A percentile compares a stretch with the other conserved stretches of the same genome.
These are phyloP conservation scores for Cephonodes hylas DNA, from an alignment of 2,888 invertebrate species.

Conservation along the genomic window DNA sequence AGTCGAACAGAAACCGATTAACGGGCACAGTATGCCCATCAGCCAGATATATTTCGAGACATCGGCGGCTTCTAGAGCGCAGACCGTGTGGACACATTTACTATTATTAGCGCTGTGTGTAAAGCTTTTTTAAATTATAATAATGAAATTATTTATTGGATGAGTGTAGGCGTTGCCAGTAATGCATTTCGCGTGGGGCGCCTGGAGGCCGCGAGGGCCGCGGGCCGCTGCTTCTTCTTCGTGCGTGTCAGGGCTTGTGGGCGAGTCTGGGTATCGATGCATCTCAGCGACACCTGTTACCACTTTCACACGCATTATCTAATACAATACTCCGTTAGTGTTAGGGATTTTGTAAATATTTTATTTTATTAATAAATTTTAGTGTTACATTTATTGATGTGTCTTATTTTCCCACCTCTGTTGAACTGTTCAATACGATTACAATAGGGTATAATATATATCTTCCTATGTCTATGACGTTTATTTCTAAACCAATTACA, in stretches of 20 bases:
- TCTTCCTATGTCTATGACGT: no score
- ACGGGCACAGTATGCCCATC: conserved; percentile 44
- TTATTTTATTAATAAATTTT: conserved; percentile 46
- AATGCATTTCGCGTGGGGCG: conserved; percentile 64
- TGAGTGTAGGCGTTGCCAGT: conserved; percentile 72
- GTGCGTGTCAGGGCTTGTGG: conserved; percentile 15
- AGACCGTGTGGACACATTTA: conserved; percentile 39
- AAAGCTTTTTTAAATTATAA: conserved; percentile 47
- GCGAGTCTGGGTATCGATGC: conserved; percentile 23
- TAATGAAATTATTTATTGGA: conserved; percentile 71
- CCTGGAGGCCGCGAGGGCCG: conserved; percentile 23
- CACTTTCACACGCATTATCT: conserved; percentile 59
- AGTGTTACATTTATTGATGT: conserved; percentile 39
- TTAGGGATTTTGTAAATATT: conserved; percentile 73
- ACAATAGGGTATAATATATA: no score
- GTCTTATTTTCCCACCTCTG: conserved; percentile 31
- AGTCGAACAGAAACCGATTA: conserved; percentile 45
- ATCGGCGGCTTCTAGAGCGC: conserved; percentile 25
- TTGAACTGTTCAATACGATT: no score
- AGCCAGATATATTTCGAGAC: conserved; percentile 57
- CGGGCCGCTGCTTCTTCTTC: conserved; percentile 22
- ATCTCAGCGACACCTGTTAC: conserved; percentile 57
- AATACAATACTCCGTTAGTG: conserved; percentile 74
- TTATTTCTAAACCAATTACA: no score
- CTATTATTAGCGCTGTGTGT: conserved; percentile 48